Conservation (phyloP, 2,113 vertebrate species). For the Grammomys dolichurus region DNA sequence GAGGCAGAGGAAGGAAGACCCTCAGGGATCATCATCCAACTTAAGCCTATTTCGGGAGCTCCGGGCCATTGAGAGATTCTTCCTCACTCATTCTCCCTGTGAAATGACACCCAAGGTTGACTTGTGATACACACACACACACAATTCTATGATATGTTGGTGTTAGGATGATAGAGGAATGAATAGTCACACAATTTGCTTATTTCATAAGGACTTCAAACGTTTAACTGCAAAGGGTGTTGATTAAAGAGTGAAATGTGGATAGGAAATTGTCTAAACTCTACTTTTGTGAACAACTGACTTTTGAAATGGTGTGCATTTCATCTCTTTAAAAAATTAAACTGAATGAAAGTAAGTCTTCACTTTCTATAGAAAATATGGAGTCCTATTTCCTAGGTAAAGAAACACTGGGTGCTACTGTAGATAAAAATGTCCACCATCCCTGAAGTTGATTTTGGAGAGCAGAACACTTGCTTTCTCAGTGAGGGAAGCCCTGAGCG, state of each 20-base stretch:
- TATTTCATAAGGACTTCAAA: not conserved
- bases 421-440: not conserved
- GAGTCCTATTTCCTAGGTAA: not conserved
- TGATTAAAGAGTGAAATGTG: not conserved
- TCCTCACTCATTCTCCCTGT: not conserved
- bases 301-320: conserved; percentile 24
- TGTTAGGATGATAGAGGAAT: not conserved
- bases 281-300: not conserved
- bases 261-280: conserved; percentile 9
- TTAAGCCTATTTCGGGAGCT: not conserved
- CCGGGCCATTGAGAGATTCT: not conserved
- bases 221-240: not conserved
- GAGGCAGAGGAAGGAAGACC: no score
- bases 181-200: not conserved
- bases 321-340: conserved; percentile 41
- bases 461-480: not conserved
- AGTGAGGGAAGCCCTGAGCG: not conserved
- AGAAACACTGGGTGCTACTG: not conserved
- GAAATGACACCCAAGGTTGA: not conserved
- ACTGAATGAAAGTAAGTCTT: not conserved
- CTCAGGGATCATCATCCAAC: not conserved
- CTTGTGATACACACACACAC: not conserved
- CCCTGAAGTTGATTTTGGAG: not conserved
- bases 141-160: not conserved
- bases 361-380: not conserved